Percentiles rank a stretch among this genome's conserved stretches.
Evolutionary conservation across 1,140 invertebrate genomes (phyloP).

Genomic region (Cardiocondyla obscurior): DNA sequence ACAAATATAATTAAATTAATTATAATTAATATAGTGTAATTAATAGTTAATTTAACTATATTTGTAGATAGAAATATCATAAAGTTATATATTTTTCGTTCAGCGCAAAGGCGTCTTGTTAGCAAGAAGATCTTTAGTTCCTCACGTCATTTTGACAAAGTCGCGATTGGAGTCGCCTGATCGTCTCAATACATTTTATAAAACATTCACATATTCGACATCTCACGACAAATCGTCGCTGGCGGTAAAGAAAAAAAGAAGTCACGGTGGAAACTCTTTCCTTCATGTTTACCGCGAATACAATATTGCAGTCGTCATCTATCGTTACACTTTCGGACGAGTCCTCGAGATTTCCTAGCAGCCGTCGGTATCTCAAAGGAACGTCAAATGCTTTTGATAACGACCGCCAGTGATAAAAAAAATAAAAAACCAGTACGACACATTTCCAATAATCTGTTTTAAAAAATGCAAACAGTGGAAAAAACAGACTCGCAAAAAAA

Average conservation of each 20-base stretch:
- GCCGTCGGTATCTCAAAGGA: neutral
- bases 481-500: neutral
- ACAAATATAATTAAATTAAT: too few relatives aligned
- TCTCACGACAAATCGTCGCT: neutral
- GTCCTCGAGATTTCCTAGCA: neutral
- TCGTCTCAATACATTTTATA: neutral
- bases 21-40: too few relatives aligned
- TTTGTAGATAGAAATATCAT: too few relatives aligned
- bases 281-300: neutral
- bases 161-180: neutral
- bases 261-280: neutral
- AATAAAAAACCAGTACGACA: too few relatives aligned
- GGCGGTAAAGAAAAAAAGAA: neutral
- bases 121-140: too few relatives aligned
- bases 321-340: neutral
- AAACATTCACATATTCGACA: neutral
- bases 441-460: neutral
- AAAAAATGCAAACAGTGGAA: neutral
- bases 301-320: constrained; percentile 2
- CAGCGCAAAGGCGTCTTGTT: too few relatives aligned
- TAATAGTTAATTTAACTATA: too few relatives aligned
- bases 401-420: neutral
- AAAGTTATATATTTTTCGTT: too few relatives aligned
- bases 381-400: neutral
- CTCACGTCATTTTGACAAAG: too few relatives aligned